phyloP scores from a whole-genome alignment of 2,113 vertebrate species.

The human (Homo sapiens) region GRCh38 chr9:30640501-30641000 shows the following conservation, averaged over 20 bases:
- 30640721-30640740: neutral
- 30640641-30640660: neutral
- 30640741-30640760: neutral
- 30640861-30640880: neutral
- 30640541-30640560: neutral
- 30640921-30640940: neutral
- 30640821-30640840: neutral
- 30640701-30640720: neutral
- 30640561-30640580: neutral
- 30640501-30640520: neutral
- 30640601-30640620: neutral
- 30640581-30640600: neutral
- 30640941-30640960: neutral
- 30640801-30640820: neutral
- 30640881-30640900: neutral
- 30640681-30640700: neutral
- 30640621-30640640: neutral
- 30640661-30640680: neutral
- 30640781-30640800: neutral
- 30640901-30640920: neutral
- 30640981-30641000: neutral
- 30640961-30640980: neutral
- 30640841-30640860: neutral
- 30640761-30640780: neutral
- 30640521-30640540: neutral